Evolutionary conservation across 1,140 invertebrate genomes (phyloP).

Genomic region (Platorchestia sp.): DNA sequence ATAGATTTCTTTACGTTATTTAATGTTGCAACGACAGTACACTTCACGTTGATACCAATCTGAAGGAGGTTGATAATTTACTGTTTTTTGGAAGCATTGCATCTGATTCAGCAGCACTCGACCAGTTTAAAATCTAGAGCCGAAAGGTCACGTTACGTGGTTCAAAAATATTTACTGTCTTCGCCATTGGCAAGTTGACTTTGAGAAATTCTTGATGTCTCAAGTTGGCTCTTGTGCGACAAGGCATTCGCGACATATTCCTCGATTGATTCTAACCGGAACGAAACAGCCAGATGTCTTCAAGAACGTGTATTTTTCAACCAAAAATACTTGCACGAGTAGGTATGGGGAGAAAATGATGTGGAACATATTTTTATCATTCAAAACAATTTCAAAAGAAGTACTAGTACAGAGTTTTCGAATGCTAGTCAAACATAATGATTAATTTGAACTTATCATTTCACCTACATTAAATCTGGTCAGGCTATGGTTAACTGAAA

Average conservation of each 20-base stretch:
- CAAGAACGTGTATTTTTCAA: background rate
- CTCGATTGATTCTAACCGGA: background rate
- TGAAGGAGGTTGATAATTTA: background rate
- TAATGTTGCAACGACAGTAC: background rate
- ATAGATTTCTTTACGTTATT: background rate
- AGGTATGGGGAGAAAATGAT: background rate
- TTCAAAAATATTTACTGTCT: background rate
- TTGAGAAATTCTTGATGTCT: background rate
- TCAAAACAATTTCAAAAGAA: background rate
- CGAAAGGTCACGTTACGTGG: background rate
- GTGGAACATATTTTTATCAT: background rate
- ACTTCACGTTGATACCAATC: too few species aligned
- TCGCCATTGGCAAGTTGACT: background rate
- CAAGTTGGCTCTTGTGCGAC: background rate
- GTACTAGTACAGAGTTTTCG: background rate
- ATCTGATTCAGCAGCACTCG: background rate
- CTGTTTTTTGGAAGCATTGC: background rate
- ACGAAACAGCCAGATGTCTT: background rate
- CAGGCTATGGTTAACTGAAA: background rate
- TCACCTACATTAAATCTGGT: background rate
- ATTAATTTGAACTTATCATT: background rate
- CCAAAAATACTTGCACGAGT: background rate
- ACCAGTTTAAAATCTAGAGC: background rate
- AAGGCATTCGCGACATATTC: background rate
- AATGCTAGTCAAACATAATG: background rate